phyloP scores from a whole-genome alignment of 2,888 invertebrate genomes.

The Malthinus seriepunctatus region DNA sequence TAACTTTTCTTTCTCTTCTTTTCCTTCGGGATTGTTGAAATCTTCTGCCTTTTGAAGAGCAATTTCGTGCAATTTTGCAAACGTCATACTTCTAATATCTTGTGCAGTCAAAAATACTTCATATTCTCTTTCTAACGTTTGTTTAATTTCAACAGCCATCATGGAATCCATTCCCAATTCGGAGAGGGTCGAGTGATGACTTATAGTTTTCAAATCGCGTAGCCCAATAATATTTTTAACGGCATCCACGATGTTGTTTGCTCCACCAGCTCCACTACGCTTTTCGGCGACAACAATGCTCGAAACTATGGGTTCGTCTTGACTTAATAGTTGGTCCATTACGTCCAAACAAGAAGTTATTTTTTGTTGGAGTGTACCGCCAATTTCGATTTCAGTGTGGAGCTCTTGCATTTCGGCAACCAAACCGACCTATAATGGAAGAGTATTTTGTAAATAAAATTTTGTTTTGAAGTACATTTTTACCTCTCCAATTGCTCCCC shows the following conservation, averaged over 20 bases:
- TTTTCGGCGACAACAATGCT: constrained; percentile 91
- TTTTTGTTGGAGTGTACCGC: constrained; percentile 70
- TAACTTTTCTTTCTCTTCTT: constrained; percentile 16
- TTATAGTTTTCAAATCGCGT: constrained; percentile 70
- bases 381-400: constrained; percentile 46
- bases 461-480: no score
- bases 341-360: constrained; percentile 66
- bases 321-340: constrained; percentile 72
- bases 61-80: constrained; percentile 64
- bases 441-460: no score
- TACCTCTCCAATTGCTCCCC: constrained; percentile 94
- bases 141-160: constrained; percentile 96
- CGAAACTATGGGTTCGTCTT: constrained; percentile 68
- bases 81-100: constrained; percentile 81
- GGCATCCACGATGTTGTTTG: constrained; percentile 72
- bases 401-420: constrained; percentile 58
- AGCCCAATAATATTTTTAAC: constrained; percentile 66
- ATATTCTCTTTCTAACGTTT: constrained; percentile 86
- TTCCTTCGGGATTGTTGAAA: constrained; percentile 10
- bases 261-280: constrained; percentile 62
- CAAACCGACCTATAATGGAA: no score
- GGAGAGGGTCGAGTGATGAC: constrained; percentile 73
- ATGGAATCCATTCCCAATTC: constrained; percentile 97
- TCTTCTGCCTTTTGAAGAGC: constrained; percentile 58
- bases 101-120: constrained; percentile 85